These are phyloP conservation scores for Leptopilina drosophilae DNA, from an alignment of 2,888 invertebrate species.

Conservation along the genomic window DNA sequence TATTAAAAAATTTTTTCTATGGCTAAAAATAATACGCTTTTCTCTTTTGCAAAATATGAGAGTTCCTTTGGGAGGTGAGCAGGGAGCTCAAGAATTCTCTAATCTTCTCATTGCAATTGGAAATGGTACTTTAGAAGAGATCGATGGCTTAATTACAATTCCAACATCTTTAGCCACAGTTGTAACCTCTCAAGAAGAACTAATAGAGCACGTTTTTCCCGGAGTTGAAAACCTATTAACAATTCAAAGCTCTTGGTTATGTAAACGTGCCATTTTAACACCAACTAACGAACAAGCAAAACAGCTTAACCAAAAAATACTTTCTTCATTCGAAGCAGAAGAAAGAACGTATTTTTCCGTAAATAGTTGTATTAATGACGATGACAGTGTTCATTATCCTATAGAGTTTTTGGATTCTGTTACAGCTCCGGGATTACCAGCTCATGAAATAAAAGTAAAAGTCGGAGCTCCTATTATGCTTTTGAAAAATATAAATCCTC, in stretches of 20 bases:
- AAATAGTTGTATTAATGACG: too few relatives aligned
- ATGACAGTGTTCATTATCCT: too few relatives aligned
- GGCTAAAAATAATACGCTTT: background rate
- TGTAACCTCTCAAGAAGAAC: constrained; percentile 1
- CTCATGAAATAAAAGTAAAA: too few relatives aligned
- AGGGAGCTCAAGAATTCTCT: background rate
- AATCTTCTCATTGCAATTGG: background rate
- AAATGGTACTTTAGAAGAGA: background rate
- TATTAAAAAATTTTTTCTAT: constrained; percentile 45
- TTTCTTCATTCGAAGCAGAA: too few relatives aligned
- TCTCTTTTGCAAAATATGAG: constrained; percentile 49
- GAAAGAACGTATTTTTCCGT: too few relatives aligned
- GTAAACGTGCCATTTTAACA: background rate
- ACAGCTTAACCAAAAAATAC: background rate
- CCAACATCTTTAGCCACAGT: background rate
- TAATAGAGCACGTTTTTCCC: background rate
- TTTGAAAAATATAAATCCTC: too few relatives aligned
- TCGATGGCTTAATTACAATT: background rate
- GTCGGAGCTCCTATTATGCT: too few relatives aligned
- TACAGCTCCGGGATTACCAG: too few relatives aligned
- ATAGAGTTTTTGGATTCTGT: too few relatives aligned
- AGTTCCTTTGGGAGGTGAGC: constrained; percentile 43
- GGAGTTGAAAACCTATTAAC: constrained; percentile 23
- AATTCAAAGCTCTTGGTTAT: constrained; percentile 1
- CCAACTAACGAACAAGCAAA: background rate